Conservation (phyloP, 2,113 vertebrate genomes). For the Brachyhypopomus gauderio region DNA sequence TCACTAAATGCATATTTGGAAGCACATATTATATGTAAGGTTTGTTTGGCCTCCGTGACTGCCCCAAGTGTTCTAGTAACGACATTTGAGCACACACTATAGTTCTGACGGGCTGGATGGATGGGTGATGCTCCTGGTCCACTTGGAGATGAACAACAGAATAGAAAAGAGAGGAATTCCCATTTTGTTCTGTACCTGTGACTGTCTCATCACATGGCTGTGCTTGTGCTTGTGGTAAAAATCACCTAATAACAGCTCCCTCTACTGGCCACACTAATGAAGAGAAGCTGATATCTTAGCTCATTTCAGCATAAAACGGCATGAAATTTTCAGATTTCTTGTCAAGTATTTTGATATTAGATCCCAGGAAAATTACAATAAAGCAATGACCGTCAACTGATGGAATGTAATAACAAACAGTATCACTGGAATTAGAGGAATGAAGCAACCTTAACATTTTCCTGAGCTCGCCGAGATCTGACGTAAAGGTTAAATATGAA, state of each 20-base stretch:
- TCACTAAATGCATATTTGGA: conserved; percentile 11
- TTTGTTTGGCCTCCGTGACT: neutral
- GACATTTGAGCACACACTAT: neutral
- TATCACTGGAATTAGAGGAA: neutral
- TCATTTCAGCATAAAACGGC: too few relatives aligned
- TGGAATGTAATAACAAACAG: neutral
- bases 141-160: conserved; percentile 50
- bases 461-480: neutral
- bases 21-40: neutral
- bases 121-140: conserved; percentile 38
- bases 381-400: neutral
- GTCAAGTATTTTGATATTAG: neutral
- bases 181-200: conserved; percentile 38
- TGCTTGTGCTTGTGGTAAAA: conserved; percentile 41
- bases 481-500: neutral
- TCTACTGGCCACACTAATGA: conserved; percentile 39
- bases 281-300: too few relatives aligned
- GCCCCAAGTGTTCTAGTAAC: conserved; percentile 30
- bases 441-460: neutral
- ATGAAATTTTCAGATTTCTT: too few relatives aligned
- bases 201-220: conserved; percentile 44
- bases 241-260: conserved; percentile 53
- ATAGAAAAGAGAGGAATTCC: conserved; percentile 45
- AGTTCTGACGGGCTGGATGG: neutral
- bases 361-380: neutral